Evolutionary conservation across 2,888 invertebrate genomes (phyloP).

Genomic region (Embidobia sp.): DNA sequence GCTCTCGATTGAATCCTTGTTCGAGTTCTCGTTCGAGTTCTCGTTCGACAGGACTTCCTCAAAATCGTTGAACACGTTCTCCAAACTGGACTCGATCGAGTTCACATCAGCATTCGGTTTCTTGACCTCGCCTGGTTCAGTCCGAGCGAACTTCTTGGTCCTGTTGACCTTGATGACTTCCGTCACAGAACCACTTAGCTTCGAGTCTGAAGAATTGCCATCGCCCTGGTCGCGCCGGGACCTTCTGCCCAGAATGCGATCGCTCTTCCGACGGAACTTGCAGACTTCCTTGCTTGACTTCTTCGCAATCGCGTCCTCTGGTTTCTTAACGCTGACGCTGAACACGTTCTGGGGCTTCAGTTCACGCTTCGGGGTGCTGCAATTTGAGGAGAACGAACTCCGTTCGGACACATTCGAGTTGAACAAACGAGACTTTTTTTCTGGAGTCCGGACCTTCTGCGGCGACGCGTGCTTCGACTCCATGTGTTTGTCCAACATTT

Average conservation of each 20-base stretch:
- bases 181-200: slow-evolving; percentile 32
- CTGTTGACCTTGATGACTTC: slow-evolving; percentile 9
- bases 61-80: not conserved
- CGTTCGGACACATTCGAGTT: too few species aligned
- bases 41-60: slow-evolving; percentile 1
- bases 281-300: not conserved
- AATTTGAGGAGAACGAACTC: too few species aligned
- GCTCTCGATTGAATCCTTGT: too few species aligned
- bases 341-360: too few species aligned
- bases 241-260: not conserved
- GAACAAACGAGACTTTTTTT: too few species aligned
- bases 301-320: slow-evolving; percentile 25
- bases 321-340: slow-evolving; percentile 15
- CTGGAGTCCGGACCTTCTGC: too few species aligned
- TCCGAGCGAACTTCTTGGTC: too few species aligned
- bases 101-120: too few species aligned
- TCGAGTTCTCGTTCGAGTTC: not conserved
- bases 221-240: not conserved
- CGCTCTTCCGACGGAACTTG: slow-evolving; percentile 11
- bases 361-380: too few species aligned
- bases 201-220: slow-evolving; percentile 7
- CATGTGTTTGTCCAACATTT: slow-evolving; percentile 3
- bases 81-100: not conserved
- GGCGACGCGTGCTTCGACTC: not conserved
- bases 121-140: too few species aligned